These are phyloP conservation scores for Pandemis cinnamomeana DNA, from an alignment of 2,888 invertebrate genomes.

Conservation along the genomic window DNA sequence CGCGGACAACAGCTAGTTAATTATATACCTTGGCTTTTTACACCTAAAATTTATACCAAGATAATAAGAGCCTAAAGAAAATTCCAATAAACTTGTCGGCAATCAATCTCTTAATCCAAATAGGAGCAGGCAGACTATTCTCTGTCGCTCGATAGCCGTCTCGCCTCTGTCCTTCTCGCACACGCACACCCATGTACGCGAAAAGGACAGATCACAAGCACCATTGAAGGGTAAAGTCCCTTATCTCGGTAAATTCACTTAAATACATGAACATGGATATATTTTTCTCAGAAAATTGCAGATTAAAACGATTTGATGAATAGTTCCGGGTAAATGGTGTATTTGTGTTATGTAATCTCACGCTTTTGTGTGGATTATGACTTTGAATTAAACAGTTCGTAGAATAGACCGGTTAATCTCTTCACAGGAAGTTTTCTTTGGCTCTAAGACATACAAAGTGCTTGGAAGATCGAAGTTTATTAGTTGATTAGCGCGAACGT, in stretches of 20 bases:
- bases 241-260: constrained; percentile 12
- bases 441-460: neutral
- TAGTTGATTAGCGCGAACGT: neutral
- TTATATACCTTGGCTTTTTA: neutral
- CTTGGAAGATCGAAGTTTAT: neutral
- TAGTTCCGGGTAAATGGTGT: neutral
- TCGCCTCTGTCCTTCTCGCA: neutral
- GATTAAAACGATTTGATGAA: neutral
- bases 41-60: constrained; percentile 1
- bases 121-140: constrained; percentile 1
- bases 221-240: constrained; percentile 9
- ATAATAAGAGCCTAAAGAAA: constrained; percentile 3
- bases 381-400: neutral
- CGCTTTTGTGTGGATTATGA: neutral
- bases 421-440: neutral
- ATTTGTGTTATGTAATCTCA: neutral
- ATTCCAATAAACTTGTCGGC: constrained; percentile 7
- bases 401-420: neutral
- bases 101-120: constrained; percentile 6
- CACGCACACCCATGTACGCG: neutral
- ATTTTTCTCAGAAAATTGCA: neutral
- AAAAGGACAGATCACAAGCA: neutral
- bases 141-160: constrained; percentile 13
- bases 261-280: neutral
- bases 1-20: neutral